Evolutionary conservation across 2,113 vertebrate genomes (phyloP).

Genomic region (Amphilophus citrinellus): DNA sequence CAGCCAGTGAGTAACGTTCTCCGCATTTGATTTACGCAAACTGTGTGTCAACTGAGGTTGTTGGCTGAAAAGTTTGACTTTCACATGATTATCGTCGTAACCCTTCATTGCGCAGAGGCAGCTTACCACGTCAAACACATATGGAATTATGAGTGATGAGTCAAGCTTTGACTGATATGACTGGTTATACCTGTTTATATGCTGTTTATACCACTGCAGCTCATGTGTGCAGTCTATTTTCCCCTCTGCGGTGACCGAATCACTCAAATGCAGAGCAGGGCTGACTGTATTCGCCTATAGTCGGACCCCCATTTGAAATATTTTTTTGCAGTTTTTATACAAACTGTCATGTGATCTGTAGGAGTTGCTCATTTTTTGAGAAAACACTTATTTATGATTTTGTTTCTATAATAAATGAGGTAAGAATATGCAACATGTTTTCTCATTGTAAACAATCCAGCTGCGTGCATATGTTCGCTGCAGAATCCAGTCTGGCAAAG

Average conservation of each 20-base stretch:
- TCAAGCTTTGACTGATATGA: slow-evolving; percentile 64
- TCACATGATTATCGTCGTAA: slow-evolving; percentile 43
- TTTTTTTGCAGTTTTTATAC: background rate
- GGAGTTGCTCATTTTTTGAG: background rate
- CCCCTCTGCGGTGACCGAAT: slow-evolving; percentile 30
- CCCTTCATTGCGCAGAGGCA: slow-evolving; percentile 42
- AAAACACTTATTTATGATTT: slow-evolving; percentile 32
- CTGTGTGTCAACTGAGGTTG: slow-evolving; percentile 47
- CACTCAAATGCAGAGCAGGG: slow-evolving; percentile 15
- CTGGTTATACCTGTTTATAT: slow-evolving; percentile 70
- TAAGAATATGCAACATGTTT: slow-evolving; percentile 40
- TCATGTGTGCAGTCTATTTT: slow-evolving; percentile 43
- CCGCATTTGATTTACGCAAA: slow-evolving; percentile 28
- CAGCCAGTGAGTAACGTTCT: slow-evolving; percentile 1
- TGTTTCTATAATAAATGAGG: background rate
- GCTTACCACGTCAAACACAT: slow-evolving; percentile 39
- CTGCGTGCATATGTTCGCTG: slow-evolving; percentile 33
- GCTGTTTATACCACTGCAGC: slow-evolving; percentile 56
- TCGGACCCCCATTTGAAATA: background rate
- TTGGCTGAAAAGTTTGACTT: slow-evolving; percentile 69
- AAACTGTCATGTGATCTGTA: background rate
- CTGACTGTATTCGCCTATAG: slow-evolving; percentile 26
- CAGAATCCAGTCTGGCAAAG: slow-evolving; percentile 75
- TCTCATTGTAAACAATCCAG: slow-evolving; percentile 50
- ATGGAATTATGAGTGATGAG: slow-evolving; percentile 68